Conservation (phyloP, 2,113 vertebrate species). For the Hoplias malabaricus region DNA sequence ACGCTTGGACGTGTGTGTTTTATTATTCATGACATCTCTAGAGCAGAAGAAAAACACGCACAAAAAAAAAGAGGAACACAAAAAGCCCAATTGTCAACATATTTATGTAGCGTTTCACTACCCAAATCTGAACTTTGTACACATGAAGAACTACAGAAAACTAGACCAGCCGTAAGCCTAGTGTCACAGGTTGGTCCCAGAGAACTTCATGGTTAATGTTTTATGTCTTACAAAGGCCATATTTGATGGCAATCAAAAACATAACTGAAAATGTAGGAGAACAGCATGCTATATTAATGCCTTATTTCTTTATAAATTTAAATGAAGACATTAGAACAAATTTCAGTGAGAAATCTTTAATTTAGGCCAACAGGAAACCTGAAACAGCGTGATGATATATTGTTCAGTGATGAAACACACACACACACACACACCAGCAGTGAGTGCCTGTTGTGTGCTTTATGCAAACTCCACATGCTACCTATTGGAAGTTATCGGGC, state of each 20-base stretch:
- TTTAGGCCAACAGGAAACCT: too few species aligned
- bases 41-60: conserved; percentile 20
- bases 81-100: conserved; percentile 21
- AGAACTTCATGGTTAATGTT: not conserved
- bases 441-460: not conserved
- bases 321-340: too few species aligned
- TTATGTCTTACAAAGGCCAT: not conserved
- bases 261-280: not conserved
- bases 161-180: not conserved
- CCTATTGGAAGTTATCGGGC: not conserved
- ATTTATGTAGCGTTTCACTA: conserved; percentile 18
- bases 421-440: not conserved
- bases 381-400: not conserved
- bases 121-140: conserved; percentile 1
- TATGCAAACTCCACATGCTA: not conserved
- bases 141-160: not conserved
- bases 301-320: too few species aligned
- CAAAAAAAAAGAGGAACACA: conserved; percentile 13
- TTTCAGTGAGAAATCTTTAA: too few species aligned
- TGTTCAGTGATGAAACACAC: not conserved
- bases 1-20: not conserved
- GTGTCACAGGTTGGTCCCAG: not conserved
- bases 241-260: not conserved
- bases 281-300: not conserved
- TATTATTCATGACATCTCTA: conserved; percentile 31